Conservation (phyloP, 2,797 vertebrate genomes). For the Oreochromis grahami region DNA sequence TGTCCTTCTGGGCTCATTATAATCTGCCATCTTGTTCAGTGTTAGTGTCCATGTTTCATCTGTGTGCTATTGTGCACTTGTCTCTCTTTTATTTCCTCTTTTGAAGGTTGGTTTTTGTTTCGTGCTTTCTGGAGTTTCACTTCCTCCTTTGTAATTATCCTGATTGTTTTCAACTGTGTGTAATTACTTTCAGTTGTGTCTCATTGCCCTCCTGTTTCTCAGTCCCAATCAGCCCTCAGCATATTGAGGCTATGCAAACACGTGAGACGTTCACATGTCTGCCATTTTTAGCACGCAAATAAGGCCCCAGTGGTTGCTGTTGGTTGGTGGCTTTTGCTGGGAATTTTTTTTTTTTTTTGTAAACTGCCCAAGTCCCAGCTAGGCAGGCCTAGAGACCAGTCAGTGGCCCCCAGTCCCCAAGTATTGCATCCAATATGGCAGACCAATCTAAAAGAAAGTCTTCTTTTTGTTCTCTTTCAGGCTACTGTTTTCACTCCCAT, state of each 20-base stretch:
- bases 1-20: neutral
- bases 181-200: neutral
- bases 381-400: neutral
- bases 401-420: neutral
- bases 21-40: neutral
- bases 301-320: neutral
- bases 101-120: neutral
- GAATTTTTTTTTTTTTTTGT: accelerated
- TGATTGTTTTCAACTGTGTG: neutral
- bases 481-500: neutral
- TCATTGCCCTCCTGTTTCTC: neutral
- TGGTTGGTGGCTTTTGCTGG: neutral
- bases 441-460: neutral
- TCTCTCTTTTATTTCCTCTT: neutral
- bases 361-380: neutral
- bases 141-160: neutral
- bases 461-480: neutral
- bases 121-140: neutral
- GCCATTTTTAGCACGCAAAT: neutral
- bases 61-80: neutral
- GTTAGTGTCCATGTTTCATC: neutral
- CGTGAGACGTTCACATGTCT: neutral
- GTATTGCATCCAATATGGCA: neutral
- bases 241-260: neutral
- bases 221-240: neutral